Conservation (phyloP, 2,888 invertebrate species). For the Cantharis rustica region DNA sequence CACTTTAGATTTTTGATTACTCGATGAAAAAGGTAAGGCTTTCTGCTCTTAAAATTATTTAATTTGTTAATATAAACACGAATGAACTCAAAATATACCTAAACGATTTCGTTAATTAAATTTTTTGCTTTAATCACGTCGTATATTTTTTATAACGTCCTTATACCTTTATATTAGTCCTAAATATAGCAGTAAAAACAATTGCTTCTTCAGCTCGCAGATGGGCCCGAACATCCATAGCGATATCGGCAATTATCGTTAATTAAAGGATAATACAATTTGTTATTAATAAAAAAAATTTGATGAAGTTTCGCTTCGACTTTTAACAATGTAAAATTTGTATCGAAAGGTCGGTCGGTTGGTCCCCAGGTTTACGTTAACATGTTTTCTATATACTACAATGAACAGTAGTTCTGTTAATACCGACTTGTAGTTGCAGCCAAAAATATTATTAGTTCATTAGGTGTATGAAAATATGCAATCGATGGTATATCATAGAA, state of each 20-base stretch:
- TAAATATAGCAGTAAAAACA: not conserved
- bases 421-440: not conserved
- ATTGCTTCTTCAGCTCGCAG: not conserved
- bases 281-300: not conserved
- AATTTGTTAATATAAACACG: not conserved
- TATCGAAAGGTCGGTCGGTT: not conserved
- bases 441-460: not conserved
- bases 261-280: not conserved
- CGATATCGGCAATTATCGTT: not conserved
- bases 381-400: not conserved
- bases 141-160: not conserved
- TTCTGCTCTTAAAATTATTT: not conserved
- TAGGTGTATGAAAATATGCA: slow-evolving; percentile 9
- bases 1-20: slow-evolving; percentile 24
- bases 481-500: slow-evolving; percentile 22
- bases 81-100: not conserved
- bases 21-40: slow-evolving; percentile 26
- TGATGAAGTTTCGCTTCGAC: not conserved
- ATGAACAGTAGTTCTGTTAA: not conserved
- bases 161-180: not conserved
- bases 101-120: not conserved
- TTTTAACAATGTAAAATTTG: not conserved
- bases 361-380: not conserved
- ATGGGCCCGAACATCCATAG: not conserved
- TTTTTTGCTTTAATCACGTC: not conserved